Evolutionary conservation across 2,113 vertebrate species (phyloP), one percentile per base, ranked within the genome.

Genomic region (Rhinopomastus cyanomelas): DNA sequence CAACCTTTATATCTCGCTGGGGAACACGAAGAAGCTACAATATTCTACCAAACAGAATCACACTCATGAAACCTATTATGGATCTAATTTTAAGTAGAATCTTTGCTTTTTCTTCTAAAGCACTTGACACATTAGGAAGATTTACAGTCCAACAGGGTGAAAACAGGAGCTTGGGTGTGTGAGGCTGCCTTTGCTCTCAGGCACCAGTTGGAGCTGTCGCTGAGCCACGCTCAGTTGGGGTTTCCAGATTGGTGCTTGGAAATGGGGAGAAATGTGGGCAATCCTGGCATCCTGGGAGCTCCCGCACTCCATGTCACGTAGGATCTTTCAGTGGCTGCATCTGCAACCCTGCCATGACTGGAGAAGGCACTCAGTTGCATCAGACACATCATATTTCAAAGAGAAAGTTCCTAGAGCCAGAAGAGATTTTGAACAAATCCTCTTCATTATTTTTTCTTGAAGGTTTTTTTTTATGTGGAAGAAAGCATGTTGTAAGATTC

Each of bases 141-240:
- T 32, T 90, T 59, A 32, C 59, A 80, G 29, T 11, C 9, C 7
- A 34, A 8, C 26, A 62, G 39, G 68, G 53, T 17, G 23, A 55
- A 87, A 73, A 14, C 5, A 8, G 80, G 42, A 34, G 18, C 17
- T 65, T 18, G 13, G 37, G 21, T 77, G 29, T 51, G 55, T 21
- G 30, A 75, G 49, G 32, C 39, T 88, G 62, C 44, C 26, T 85
- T 73, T 73, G 67, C 77, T 83, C 64, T 25, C 11, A 4, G 6
- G 14, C n/a, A 51, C 7, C 29, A 36, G 4, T 1, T 52, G n/a
- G 59, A 65, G 19, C 27, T 25, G 14, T 3, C 6, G 1, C 3
- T 61, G 80, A 34, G 20, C 36, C 0, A 0, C 19, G 29, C 6
- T 16, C 18, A 4, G 7, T 0, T 61, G 59, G 20, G 8, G 36